Base-by-base conservation (phyloP, 2,888 invertebrate species). In the Coecobrya sp. region DNA sequence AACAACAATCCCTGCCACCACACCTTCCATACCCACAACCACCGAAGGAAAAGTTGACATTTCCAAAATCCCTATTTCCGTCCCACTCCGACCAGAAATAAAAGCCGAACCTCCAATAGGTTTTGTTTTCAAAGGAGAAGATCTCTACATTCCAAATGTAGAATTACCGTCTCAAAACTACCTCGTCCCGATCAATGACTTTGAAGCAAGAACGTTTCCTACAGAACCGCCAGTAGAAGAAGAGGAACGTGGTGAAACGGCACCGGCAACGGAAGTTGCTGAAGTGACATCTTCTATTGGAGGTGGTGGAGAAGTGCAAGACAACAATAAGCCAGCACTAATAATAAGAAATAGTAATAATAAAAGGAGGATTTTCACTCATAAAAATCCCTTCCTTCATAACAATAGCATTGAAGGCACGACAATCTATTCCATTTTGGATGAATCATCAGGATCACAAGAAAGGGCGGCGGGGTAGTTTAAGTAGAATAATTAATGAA, bases 41-140 rank as follows among this genome's bases (percentile, higher is more conserved):
- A 1, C 45, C n/a, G 55, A 73, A 45, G 68, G 25, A 52, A 91
- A 86, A 86, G 65, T 91, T 10, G 87, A 91, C 62, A 25, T 87
- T 73, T 68, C 5, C 0, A 82, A 25, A 13, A 62, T 87, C 19
- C 92, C 92, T 0, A 25, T 49, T 13, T 85, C 76, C 0, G 91
- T 92, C n/a, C 91, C 93, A n/a, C 73, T 92, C 4, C 70, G 36
- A 0, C 55, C 90, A 2, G 91, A 92, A 45, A 36, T 92, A 3
- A 84, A 59, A 27, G 62, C 62, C n/a, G 59, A 91, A n/a, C 93
- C 93, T 68, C 93, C 93, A 65, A 45, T 92, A 19, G 93, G 93
- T 11, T 93, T 86, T 52, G 88, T 93, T 52, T 92, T 86, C 59
- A 93, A 93, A 42, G 93, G 92, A 11, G 55, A 92, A 0, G 91